Percentiles rank a stretch among this genome's conserved stretches.
phyloP scores from a whole-genome alignment of 2,888 invertebrate genomes.

The Oxycera nigricornis region DNA sequence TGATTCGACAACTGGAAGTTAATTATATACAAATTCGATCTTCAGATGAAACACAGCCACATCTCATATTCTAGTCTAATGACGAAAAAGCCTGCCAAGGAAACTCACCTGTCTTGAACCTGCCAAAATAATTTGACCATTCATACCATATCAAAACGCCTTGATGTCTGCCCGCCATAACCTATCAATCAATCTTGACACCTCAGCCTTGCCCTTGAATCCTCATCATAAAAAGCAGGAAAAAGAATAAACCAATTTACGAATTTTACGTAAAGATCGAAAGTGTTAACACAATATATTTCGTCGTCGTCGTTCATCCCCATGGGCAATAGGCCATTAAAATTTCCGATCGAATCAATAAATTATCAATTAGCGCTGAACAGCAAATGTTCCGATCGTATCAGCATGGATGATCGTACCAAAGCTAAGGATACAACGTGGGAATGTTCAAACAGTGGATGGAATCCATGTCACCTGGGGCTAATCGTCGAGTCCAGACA shows the following conservation, averaged over 20 bases:
- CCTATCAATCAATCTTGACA: conserved; percentile 8
- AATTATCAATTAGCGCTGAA: conserved; percentile 41
- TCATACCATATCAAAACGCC: background rate
- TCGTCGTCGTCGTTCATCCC: background rate
- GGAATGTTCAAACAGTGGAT: background rate
- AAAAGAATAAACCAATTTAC: background rate
- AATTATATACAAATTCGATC: no score
- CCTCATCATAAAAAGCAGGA: background rate
- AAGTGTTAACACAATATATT: conserved; percentile 39
- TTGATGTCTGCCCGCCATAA: background rate
- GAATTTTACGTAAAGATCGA: conserved; percentile 15
- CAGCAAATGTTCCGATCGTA: conserved; percentile 39
- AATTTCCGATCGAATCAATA: conserved; percentile 43
- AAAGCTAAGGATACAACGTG: background rate
- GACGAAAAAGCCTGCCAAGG: no score
- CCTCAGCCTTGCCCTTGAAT: conserved; percentile 36
- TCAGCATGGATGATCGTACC: background rate
- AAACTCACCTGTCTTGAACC: conserved; percentile 24
- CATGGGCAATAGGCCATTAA: conserved; percentile 33
- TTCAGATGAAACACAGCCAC: no score
- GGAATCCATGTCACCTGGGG: background rate
- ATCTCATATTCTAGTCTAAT: no score
- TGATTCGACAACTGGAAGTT: no score
- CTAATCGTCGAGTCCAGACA: background rate
- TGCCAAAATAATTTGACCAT: conserved; percentile 15